Percentiles rank a stretch among this genome's conserved stretches.
Conservation (phyloP, 1,140 invertebrate genomes). For the Drosophila asahinai region DNA sequence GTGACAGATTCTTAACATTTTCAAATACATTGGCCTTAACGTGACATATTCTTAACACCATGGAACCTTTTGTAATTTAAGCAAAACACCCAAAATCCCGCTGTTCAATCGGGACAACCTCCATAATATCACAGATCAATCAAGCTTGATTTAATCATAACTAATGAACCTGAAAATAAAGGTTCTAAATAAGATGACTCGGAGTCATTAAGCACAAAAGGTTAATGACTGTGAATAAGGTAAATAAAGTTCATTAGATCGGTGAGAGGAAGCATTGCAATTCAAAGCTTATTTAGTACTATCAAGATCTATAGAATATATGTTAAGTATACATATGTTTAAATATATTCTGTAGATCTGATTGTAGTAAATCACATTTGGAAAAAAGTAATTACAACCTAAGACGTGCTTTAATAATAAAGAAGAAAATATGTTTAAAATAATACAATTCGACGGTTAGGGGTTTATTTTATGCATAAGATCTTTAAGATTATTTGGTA, state of each 20-base stretch:
- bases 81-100: too few species aligned
- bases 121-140: neutral
- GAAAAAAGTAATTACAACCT: neutral
- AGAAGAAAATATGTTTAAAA: neutral
- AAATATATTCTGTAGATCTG: too few species aligned
- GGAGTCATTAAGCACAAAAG: neutral
- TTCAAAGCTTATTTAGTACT: neutral
- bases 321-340: too few species aligned
- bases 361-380: too few species aligned
- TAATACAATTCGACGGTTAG: too few species aligned
- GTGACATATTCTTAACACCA: too few species aligned
- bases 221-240: neutral
- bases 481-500: too few species aligned
- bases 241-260: neutral
- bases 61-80: too few species aligned
- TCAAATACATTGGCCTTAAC: too few species aligned
- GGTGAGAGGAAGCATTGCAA: neutral
- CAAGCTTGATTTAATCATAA: conserved; percentile 2
- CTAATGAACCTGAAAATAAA: neutral
- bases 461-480: too few species aligned
- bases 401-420: neutral
- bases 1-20: too few species aligned
- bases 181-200: neutral
- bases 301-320: neutral
- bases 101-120: neutral